These are phyloP conservation scores for Acrocephalus arundinaceus DNA, from an alignment of 2,113 vertebrate genomes.

Conservation along the genomic window DNA sequence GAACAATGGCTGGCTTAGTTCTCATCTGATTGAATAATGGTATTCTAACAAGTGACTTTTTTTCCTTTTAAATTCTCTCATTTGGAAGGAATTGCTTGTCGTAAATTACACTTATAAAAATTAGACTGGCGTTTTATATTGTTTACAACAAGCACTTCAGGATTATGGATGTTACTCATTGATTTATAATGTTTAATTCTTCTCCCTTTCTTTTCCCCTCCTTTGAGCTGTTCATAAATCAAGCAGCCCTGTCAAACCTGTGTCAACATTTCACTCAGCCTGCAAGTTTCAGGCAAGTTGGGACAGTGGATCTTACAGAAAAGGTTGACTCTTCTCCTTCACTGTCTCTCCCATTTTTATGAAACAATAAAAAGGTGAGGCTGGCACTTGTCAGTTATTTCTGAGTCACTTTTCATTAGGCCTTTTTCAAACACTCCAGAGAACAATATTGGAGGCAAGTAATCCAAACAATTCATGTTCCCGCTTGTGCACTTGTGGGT, in stretches of 20 bases:
- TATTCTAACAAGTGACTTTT: slow-evolving; percentile 10
- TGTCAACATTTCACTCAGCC: slow-evolving; percentile 72
- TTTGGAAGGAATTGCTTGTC: slow-evolving; percentile 64
- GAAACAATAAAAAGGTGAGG: slow-evolving; percentile 79
- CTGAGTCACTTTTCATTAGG: slow-evolving; percentile 77
- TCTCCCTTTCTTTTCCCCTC: background rate
- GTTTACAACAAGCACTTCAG: slow-evolving; percentile 49
- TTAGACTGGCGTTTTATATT: slow-evolving; percentile 14
- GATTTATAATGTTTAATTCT: slow-evolving; percentile 58
- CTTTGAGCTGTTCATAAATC: slow-evolving; percentile 60
- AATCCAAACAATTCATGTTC: slow-evolving; percentile 60
- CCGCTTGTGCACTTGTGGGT: slow-evolving; percentile 42
- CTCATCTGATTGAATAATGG: slow-evolving; percentile 16
- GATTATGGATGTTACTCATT: slow-evolving; percentile 58
- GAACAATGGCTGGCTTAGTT: background rate
- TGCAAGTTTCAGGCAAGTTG: slow-evolving; percentile 71
- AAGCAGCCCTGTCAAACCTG: slow-evolving; percentile 59
- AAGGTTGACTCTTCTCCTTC: slow-evolving; percentile 40
- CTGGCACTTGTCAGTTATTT: slow-evolving; percentile 72
- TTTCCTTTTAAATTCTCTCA: slow-evolving; percentile 42
- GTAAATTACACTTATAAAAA: slow-evolving; percentile 57
- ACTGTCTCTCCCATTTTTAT: slow-evolving; percentile 58
- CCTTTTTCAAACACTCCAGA: slow-evolving; percentile 62
- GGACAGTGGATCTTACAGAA: slow-evolving; percentile 64
- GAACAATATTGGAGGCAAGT: slow-evolving; percentile 50